Percentiles rank a stretch among this genome's conserved stretches.
Evolutionary conservation across 2,888 invertebrate species (phyloP).

Genomic region (Brachyptera risi): DNA sequence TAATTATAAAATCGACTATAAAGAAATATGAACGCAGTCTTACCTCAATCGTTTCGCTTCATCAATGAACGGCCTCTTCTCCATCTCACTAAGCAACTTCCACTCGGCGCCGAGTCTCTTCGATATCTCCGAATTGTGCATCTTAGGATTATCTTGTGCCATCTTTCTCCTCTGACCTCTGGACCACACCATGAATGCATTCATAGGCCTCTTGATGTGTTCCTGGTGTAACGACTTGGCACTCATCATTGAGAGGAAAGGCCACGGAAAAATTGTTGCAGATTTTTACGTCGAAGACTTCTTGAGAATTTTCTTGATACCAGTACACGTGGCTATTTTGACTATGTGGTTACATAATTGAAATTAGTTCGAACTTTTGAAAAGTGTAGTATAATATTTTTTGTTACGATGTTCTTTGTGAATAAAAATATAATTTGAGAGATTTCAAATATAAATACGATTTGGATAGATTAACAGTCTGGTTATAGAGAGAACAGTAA

Average conservation of each 20-base stretch:
- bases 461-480: too few relatives aligned
- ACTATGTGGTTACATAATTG: too few relatives aligned
- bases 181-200: conserved; percentile 94
- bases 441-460: too few relatives aligned
- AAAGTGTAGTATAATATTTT: too few relatives aligned
- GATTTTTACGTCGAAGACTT: too few relatives aligned
- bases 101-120: conserved; percentile 84
- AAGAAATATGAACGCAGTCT: conserved; percentile 38
- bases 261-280: too few relatives aligned
- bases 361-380: too few relatives aligned
- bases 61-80: conserved; percentile 86
- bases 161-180: conserved; percentile 83
- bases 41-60: conserved; percentile 84
- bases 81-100: conserved; percentile 80
- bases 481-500: too few relatives aligned
- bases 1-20: neutral
- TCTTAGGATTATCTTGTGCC: conserved; percentile 91
- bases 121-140: conserved; percentile 90
- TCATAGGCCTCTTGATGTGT: conserved; percentile 93
- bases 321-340: too few relatives aligned
- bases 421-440: too few relatives aligned
- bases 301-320: neutral
- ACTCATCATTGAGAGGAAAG: conserved; percentile 20
- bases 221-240: conserved; percentile 49
- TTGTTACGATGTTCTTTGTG: too few relatives aligned